Conservation (phyloP, 2,113 vertebrate genomes). For the Zapus hudsonius region DNA sequence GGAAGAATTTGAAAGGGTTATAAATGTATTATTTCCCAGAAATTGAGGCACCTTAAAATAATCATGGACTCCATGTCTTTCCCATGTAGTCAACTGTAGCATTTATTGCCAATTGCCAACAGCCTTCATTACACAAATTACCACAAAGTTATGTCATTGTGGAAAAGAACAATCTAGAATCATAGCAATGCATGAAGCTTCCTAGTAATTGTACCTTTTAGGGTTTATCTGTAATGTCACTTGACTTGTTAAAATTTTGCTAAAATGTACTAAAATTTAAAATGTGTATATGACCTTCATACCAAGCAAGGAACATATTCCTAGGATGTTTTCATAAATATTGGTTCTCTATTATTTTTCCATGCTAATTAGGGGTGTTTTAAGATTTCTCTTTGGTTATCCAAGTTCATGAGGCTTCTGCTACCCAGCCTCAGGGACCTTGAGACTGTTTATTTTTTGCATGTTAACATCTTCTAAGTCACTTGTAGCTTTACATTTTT, state of each 20-base stretch:
- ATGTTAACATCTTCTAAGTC: constrained; percentile 25
- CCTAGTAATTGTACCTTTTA: constrained; percentile 35
- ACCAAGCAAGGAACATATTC: background rate
- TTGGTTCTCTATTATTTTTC: background rate
- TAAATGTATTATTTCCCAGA: background rate
- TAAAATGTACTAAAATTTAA: constrained; percentile 49
- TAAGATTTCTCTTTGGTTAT: constrained; percentile 7
- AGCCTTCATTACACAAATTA: background rate
- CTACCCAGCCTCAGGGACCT: background rate
- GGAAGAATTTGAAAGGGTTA: background rate
- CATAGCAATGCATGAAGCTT: background rate
- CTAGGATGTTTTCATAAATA: constrained; percentile 26
- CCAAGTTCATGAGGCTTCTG: constrained; percentile 1
- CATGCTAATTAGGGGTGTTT: background rate
- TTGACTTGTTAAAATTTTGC: constrained; percentile 41
- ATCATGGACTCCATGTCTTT: background rate
- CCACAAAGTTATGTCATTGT: background rate
- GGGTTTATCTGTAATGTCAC: background rate
- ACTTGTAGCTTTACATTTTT: constrained; percentile 1
- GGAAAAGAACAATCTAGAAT: background rate
- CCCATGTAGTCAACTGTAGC: background rate
- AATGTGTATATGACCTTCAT: background rate
- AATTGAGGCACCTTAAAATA: constrained; percentile 13
- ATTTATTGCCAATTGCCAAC: background rate
- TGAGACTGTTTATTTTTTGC: constrained; percentile 28